Percentiles rank a stretch among this genome's conserved stretches.
Conservation (phyloP, 2,797 vertebrate genomes). For the Cyprinodon diabolis region DNA sequence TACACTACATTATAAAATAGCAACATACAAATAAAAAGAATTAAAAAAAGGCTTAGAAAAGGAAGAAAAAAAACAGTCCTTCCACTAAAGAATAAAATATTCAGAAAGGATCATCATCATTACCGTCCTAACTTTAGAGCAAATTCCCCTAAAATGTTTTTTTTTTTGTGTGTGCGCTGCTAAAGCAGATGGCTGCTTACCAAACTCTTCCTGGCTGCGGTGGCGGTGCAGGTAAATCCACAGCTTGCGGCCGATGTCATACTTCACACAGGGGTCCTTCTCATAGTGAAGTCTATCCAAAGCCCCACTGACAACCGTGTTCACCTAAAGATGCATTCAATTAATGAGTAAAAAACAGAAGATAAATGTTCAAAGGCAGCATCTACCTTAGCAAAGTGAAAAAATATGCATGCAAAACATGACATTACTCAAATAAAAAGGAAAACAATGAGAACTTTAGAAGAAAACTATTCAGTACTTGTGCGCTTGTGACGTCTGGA, state of each 20-base stretch:
- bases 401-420: neutral
- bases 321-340: slow-evolving; percentile 81
- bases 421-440: neutral
- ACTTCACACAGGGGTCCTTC: slow-evolving; percentile 98
- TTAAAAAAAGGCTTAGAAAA: neutral
- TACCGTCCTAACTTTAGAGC: neutral
- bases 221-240: slow-evolving; percentile 97
- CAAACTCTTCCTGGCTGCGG: slow-evolving; percentile 97
- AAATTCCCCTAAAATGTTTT: neutral
- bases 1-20: neutral
- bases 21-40: neutral
- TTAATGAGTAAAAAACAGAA: neutral
- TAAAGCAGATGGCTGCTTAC: slow-evolving; percentile 68
- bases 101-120: neutral
- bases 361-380: neutral
- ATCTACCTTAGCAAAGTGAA: neutral
- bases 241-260: slow-evolving; percentile 94
- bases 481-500: slow-evolving; percentile 97
- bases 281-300: slow-evolving; percentile 96
- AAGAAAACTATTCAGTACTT: slow-evolving; percentile 75
- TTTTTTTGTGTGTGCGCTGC: neutral
- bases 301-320: slow-evolving; percentile 96
- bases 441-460: neutral
- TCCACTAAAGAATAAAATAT: too few species aligned
- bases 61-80: too few species aligned